Base-by-base conservation (phyloP, 2,888 invertebrate species). In the Pseudolycoriella hygida region DNA sequence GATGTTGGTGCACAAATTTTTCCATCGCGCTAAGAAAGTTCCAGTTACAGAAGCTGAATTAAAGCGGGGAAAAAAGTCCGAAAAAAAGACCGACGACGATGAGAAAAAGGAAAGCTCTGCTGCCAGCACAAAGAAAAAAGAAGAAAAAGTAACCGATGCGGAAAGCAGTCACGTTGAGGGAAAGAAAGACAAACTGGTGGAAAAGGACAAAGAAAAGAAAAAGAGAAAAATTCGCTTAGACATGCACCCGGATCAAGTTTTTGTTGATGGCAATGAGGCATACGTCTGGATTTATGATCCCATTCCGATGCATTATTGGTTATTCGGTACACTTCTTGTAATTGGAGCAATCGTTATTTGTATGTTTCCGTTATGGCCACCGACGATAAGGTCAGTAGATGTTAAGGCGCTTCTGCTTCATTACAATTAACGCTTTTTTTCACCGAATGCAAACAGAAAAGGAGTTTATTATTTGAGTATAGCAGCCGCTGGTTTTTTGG, bases 221-320 rank as follows among this genome's bases (percentile, higher is more conserved):
- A 87, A 88, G 63, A 80, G 84, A 54, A 93, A 92, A 70, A 83
- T 97, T 45, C 82, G 93, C 39, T 69, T 98, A n/a, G 92, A 94
- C 62, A 94, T 96, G 89, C 96, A 96, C 64, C 76, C 88, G 57
- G 86, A 92, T 49, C 98, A 98, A 66, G 66, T 82, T 52, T 97
- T 97, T 67, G 76, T 88, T 3, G 97, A 98, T 67, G 85, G 86
- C 15, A 73, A 82, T 32, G 96, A 97, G 64, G 94, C 94, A 1
- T 97, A 88, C 66, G 94, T 96, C 18, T 97, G 96, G 96, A 85
- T 96, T 50, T 97, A 92, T 66, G 94, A 96, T 66, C 94, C 96
- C 0, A 88, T 93, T 61, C 92, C 93, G 37, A 77, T 86, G 62
- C 82, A 88, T 67, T 90, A 89, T 66, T 94, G 93, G 85, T 73